Base-by-base conservation (phyloP, 2,888 invertebrate species). In the Pollenia labialis region DNA sequence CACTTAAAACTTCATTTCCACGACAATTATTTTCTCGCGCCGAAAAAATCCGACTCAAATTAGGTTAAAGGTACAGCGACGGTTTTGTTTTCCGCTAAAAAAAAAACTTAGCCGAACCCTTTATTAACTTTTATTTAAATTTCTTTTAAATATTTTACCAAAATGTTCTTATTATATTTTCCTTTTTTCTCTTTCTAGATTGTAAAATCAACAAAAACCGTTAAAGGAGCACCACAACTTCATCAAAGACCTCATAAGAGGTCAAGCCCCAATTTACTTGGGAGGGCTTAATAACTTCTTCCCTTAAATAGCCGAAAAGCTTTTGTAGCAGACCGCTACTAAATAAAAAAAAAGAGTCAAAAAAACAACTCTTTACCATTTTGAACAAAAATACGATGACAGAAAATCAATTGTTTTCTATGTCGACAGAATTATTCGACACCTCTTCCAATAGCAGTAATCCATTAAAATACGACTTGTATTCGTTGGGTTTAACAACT, bases 351-450 rank as follows among this genome's bases (percentile, higher is more conserved):
- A 82, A 60, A 44, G 71, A 77, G 81, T 75, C 82, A 42, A 1
- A 7, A 32, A 48, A 12, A 74, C 23, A 87, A 79, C 81, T 81
- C 60, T 80, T 77, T 46, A 14, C 32, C 12, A 16, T 71, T 71
- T 60, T 32, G 10, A 66, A n/a, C 64, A 14, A 84, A 71, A 64
- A 83, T 90, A 91, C 89, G 88, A 93, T 93, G 93, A 93, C 93
- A 90, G 93, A 93, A 88, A 93, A 93, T 90, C 93, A 93, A 91
- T 72, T 93, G 85, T 93, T 92, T 89, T 90, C 93, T 90, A 92
- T 93, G 91, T 92, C 93, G 90, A 92, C 93, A 88, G 93, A 93
- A 90, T 92, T 93, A 89, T 93, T 93, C 90, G 93, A 93, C 91
- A 92, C 90, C 84, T 92, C 93, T 89, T 93, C 93, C 83, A 92